Conservation (phyloP, 2,888 invertebrate genomes). For the Psylliodes chrysocephalus region DNA sequence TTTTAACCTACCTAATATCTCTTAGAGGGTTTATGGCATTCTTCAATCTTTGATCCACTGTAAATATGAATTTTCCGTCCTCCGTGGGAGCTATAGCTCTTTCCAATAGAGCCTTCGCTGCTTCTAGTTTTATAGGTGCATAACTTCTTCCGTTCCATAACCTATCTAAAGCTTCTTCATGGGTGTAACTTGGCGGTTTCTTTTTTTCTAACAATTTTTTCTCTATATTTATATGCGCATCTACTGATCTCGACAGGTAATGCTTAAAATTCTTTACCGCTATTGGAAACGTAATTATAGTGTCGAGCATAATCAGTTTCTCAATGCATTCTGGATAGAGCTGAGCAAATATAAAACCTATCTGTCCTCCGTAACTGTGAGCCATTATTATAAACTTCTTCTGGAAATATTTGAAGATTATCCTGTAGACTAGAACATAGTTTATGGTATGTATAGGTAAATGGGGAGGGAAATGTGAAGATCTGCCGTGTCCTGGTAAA, state of each 20-base stretch:
- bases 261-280: conserved; percentile 48
- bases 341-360: conserved; percentile 59
- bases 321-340: conserved; percentile 63
- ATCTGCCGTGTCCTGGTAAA: conserved; percentile 71
- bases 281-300: conserved; percentile 54
- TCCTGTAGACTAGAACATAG: conserved; percentile 59
- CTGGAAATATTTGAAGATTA: conserved; percentile 52
- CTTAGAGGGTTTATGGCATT: conserved; percentile 58
- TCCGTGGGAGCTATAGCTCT: conserved; percentile 53
- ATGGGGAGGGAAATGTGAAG: conserved; percentile 65
- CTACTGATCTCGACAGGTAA: conserved; percentile 44
- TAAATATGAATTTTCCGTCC: conserved; percentile 67
- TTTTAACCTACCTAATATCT: conserved; percentile 44
- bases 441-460: conserved; percentile 61
- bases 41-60: conserved; percentile 68
- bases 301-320: conserved; percentile 64
- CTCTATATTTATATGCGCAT: background rate
- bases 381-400: conserved; percentile 55
- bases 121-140: conserved; percentile 60
- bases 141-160: conserved; percentile 62
- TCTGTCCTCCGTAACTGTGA: conserved; percentile 66
- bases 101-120: conserved; percentile 66
- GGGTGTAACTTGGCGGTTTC: conserved; percentile 59
- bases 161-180: conserved; percentile 65
- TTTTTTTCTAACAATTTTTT: conserved; percentile 8